These are phyloP conservation scores for Falco biarmicus DNA, from an alignment of 2,797 vertebrate genomes.

Conservation along the genomic window DNA sequence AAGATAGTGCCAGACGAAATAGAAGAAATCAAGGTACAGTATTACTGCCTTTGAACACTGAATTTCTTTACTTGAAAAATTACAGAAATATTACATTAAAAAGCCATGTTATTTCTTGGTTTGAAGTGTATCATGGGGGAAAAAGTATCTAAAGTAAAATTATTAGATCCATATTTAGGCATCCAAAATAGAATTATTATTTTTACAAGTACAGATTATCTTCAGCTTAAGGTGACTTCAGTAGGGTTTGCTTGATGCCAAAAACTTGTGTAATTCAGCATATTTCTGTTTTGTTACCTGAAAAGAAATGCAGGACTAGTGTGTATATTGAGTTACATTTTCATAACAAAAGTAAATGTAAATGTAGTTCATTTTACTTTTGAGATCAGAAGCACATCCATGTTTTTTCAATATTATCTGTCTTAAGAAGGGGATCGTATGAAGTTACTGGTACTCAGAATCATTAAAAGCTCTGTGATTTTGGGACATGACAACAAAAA, in stretches of 20 bases:
- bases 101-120: neutral
- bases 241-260: neutral
- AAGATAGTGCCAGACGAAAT: constrained; percentile 99
- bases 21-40: constrained; percentile 97
- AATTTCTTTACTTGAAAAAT: constrained; percentile 19
- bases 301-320: neutral
- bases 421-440: neutral
- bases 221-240: neutral
- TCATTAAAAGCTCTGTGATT: neutral
- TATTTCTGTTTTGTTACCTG: neutral
- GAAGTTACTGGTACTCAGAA: neutral
- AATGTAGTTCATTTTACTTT: neutral
- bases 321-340: neutral
- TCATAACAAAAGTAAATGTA: neutral
- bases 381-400: neutral
- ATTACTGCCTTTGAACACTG: constrained; percentile 59
- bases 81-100: neutral
- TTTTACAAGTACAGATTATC: neutral
- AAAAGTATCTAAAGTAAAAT: neutral
- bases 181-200: neutral
- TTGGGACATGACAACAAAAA: neutral
- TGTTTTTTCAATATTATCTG: neutral
- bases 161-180: neutral
- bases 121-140: neutral
- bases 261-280: neutral